Conservation (phyloP, 2,888 invertebrate species). For the Diadegma fenestrale region DNA sequence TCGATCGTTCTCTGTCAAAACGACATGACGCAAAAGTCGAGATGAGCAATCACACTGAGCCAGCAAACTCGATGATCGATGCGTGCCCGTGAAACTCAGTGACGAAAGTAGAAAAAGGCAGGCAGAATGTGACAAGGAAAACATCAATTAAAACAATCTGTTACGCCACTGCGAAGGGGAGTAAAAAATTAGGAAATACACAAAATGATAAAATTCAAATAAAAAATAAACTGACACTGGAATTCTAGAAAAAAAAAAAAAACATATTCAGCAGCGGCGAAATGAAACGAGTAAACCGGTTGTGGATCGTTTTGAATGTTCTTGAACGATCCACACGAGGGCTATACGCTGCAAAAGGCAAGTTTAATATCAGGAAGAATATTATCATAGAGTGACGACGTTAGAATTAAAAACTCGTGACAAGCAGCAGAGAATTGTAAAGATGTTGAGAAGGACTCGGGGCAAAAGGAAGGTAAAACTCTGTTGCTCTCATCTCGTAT, state of each 20-base stretch:
- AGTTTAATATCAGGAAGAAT: conserved; percentile 41
- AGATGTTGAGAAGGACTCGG: conserved; percentile 22
- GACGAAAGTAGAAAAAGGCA: conserved; percentile 37
- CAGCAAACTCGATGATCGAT: conserved; percentile 63
- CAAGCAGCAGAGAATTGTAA: conserved; percentile 21
- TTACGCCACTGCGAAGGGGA: conserved; percentile 31
- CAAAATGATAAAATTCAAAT: neutral
- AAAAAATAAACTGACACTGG: too few species aligned
- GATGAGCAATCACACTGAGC: conserved; percentile 75
- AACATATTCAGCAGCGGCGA: too few species aligned
- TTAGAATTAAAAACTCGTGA: conserved; percentile 47
- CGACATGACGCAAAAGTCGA: conserved; percentile 77
- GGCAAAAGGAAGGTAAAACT: conserved; percentile 48
- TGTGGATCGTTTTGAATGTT: neutral
- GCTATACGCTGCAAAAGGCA: conserved; percentile 62
- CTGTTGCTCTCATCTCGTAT: conserved; percentile 44
- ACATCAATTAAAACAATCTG: conserved; percentile 58
- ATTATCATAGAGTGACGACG: conserved; percentile 26
- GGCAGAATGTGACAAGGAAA: conserved; percentile 26
- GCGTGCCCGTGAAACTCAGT: conserved; percentile 34
- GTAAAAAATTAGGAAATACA: neutral
- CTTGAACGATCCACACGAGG: neutral
- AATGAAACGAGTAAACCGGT: neutral
- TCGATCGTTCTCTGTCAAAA: conserved; percentile 82
- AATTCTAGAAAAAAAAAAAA: neutral